A percentile compares a stretch with the other conserved stretches of the same genome.
These are phyloP conservation scores for Drosophila repleta DNA, from an alignment of 1,140 invertebrate species.

Conservation along the genomic window DNA sequence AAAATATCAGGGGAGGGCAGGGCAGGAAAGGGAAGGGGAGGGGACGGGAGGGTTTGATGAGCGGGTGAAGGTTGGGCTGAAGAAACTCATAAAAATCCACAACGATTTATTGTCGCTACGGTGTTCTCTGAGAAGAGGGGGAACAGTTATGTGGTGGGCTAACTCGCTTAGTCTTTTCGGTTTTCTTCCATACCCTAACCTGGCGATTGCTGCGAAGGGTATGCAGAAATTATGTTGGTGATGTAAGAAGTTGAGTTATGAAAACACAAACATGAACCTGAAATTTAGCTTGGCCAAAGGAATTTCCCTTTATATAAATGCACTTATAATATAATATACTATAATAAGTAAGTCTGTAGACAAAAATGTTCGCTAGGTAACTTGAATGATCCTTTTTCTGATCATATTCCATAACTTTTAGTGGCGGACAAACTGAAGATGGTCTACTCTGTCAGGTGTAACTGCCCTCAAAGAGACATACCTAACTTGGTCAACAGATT, in stretches of 20 bases:
- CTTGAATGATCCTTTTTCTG: too few relatives aligned
- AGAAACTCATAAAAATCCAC: conserved; percentile 79
- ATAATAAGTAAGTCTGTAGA: too few relatives aligned
- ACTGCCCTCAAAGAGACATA: too few relatives aligned
- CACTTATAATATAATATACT: too few relatives aligned
- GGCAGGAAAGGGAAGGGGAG: background rate
- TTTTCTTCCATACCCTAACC: conserved; percentile 24
- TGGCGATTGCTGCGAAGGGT: background rate
- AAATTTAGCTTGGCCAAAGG: background rate
- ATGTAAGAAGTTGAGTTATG: background rate
- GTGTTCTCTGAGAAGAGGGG: conserved; percentile 16
- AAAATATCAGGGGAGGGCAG: background rate
- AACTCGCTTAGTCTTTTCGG: conserved; percentile 50
- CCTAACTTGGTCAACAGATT: too few relatives aligned
- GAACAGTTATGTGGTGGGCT: conserved; percentile 59
- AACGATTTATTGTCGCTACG: conserved; percentile 73
- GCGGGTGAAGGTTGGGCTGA: conserved; percentile 7
- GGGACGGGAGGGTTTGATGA: background rate
- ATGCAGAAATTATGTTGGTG: background rate
- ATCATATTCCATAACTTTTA: too few relatives aligned
- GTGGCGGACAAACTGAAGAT: too few relatives aligned
- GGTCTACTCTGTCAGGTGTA: too few relatives aligned
- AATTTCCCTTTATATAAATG: too few relatives aligned
- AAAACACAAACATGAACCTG: background rate
- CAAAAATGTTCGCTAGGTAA: too few relatives aligned